A percentile compares a stretch with the other conserved stretches of the same genome.
phyloP scores from a whole-genome alignment of 37 sponge, comb jelly and placozoan species.

The Aphrocallistes beatrix region DNA sequence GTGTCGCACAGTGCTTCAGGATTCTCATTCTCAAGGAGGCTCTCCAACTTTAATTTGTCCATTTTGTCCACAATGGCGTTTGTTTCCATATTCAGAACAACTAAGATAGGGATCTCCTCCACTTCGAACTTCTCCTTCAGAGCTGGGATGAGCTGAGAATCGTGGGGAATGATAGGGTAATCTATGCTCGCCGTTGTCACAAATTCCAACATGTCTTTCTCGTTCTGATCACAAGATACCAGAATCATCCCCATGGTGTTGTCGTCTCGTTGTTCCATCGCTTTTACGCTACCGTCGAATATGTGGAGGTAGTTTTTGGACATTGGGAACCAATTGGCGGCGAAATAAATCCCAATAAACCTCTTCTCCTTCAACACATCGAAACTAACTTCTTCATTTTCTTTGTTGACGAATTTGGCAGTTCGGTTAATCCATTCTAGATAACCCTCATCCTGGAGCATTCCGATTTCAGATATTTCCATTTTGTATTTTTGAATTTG shows the following conservation, averaged over 20 bases:
- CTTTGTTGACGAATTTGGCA: background rate
- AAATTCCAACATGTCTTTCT: background rate
- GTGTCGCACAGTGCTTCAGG: background rate
- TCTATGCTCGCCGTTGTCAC: background rate
- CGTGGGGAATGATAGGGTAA: background rate
- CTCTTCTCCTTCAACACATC: background rate
- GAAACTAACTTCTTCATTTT: background rate
- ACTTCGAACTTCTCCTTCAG: slow-evolving; percentile 13
- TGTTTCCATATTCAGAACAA: background rate
- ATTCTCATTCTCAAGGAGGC: background rate
- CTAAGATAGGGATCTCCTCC: background rate
- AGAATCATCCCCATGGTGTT: background rate
- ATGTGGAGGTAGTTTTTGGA: slow-evolving; percentile 7
- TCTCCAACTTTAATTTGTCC: background rate
- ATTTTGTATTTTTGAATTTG: background rate
- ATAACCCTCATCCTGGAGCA: background rate
- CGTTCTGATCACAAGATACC: background rate
- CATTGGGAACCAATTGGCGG: background rate
- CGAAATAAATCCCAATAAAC: background rate
- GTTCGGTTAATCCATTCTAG: background rate
- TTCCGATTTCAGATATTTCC: background rate
- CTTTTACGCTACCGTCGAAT: background rate
- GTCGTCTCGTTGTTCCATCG: background rate
- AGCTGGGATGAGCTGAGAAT: background rate
- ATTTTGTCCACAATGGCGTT: background rate